Base-by-base conservation (phyloP, 2,888 invertebrate genomes). In the Drosophila leonis region DNA sequence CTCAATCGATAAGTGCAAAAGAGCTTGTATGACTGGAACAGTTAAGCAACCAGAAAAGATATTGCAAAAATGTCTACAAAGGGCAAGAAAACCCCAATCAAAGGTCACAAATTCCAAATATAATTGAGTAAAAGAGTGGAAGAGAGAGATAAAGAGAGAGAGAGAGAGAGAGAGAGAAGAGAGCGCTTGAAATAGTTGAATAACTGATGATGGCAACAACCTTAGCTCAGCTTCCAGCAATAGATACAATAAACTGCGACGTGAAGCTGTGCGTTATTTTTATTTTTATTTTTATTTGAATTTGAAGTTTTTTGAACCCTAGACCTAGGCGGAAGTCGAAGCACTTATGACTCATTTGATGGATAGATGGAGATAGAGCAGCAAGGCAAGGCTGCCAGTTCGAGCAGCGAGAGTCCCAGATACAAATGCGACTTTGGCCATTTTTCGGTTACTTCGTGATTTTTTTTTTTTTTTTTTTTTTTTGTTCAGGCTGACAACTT, bases 261-360 rank as follows among this genome's bases (percentile, higher is more conserved):
- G 39, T 64, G 61, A 64, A 82, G 51, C 66, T 54, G n/a, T 48
- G 39, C 33, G 13, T 41, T 33, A 52, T 64, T 65, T 44, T 41
- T 48, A 13, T 64, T 65, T 44, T 41, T 48, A 13, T 39, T 37
- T 61, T 31, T 49, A 49, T 67, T 52, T 33, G 18, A 42, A 49
- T 67, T 72, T 65, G 64, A 59, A 80, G 84, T 83, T 84, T 84
- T 73, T 84, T 84, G 82, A 84, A 87, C 87, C 63, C 75, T 64
- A 55, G 42, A 46, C 57, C 54, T 54, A 85, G 71, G 84, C 84
- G 84, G 84, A 84, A 87, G 86, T 86, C 65, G 62, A 56, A 57
- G 74, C 81, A 78, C 83, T 81, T 79, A 75, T 84, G 87, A 83
- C 59, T 80, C 83, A 75, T 78, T 79, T 79, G 75, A 79, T 76